Base-by-base conservation (phyloP, 2,888 invertebrate species). In the Tribolium freemani region DNA sequence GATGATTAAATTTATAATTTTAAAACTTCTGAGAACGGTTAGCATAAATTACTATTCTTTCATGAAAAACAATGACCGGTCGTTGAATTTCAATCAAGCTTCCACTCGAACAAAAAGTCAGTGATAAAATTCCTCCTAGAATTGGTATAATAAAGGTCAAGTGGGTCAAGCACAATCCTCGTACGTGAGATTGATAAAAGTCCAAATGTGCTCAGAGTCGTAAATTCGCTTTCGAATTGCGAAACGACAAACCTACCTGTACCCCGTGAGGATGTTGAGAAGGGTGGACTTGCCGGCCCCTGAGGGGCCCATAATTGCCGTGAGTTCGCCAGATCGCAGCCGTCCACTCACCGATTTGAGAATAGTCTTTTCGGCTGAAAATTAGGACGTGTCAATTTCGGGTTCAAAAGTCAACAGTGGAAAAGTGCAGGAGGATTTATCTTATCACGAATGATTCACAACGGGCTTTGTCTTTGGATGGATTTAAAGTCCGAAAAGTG, bases 261-360 rank as follows among this genome's bases (percentile, higher is more conserved):
- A 97, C 85, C 97, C 97, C 13, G 97, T 96, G 76, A 97, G 91
- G 80, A 97, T 97, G 85, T 97, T 97, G 84, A 97, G 93, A 11
- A 97, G 89, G 0, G 97, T 97, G 60, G 96, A 96, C 87, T 97
- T 97, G 79, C 97, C 96, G 68, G 96, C 97, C 30, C 98, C 98
- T 0, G 97, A 97, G 46, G 98, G 98, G 9, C 98, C 98, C 97
- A 98, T 98, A 83, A 98, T 97, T 78, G 97, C 98, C 4, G 96
- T 97, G 83, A 98, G 90, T 86, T 97, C 96, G 75, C 97, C 96
- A 45, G 96, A 95, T 30, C 93, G 91, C 74, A 97, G 91, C 79
- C 93, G 90, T 53, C 98, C 98, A 73, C 96, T 96, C 79, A 98
- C 96, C 76, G 93, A 92, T 88, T 96, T 96, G 79, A 97, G 89